These are phyloP conservation scores for Platycheirus rosarum DNA, from an alignment of 2,888 invertebrate species.

Conservation along the genomic window DNA sequence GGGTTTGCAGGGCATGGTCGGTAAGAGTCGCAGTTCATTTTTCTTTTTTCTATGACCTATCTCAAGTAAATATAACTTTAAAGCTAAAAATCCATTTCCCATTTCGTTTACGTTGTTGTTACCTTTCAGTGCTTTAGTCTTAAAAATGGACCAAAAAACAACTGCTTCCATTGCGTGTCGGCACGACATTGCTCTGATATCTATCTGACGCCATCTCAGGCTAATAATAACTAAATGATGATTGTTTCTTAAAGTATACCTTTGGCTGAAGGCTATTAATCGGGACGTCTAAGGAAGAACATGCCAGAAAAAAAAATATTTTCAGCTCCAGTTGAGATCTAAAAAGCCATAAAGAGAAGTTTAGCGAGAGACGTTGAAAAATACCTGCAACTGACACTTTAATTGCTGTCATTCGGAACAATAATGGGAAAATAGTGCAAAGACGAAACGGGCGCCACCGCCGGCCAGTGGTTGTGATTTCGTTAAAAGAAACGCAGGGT, in stretches of 20 bases:
- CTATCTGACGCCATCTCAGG: slow-evolving; percentile 10
- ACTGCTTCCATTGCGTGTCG: slow-evolving; percentile 37
- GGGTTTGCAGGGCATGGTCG: too few species aligned
- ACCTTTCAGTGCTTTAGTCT: too few species aligned
- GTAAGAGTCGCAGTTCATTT: too few species aligned
- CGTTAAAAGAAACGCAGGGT: neutral
- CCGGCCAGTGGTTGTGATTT: neutral
- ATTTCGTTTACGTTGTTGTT: too few species aligned
- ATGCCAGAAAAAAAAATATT: neutral
- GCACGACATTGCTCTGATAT: neutral
- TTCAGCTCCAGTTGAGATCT: slow-evolving; percentile 29
- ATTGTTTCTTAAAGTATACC: neutral
- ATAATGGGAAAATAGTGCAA: neutral
- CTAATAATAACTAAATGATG: slow-evolving; percentile 21
- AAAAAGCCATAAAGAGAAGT: slow-evolving; percentile 37
- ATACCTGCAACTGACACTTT: slow-evolving; percentile 46
- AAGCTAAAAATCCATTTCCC: too few species aligned
- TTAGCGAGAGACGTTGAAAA: slow-evolving; percentile 28
- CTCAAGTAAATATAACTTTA: too few species aligned
- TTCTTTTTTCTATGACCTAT: too few species aligned
- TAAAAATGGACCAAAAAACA: neutral
- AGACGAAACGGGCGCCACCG: neutral
- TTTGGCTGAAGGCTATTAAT: neutral
- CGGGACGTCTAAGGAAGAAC: neutral
- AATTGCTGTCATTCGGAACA: slow-evolving; percentile 44